These are phyloP conservation scores for Ophion costatus DNA, from an alignment of 2,888 invertebrate genomes.

Conservation along the genomic window DNA sequence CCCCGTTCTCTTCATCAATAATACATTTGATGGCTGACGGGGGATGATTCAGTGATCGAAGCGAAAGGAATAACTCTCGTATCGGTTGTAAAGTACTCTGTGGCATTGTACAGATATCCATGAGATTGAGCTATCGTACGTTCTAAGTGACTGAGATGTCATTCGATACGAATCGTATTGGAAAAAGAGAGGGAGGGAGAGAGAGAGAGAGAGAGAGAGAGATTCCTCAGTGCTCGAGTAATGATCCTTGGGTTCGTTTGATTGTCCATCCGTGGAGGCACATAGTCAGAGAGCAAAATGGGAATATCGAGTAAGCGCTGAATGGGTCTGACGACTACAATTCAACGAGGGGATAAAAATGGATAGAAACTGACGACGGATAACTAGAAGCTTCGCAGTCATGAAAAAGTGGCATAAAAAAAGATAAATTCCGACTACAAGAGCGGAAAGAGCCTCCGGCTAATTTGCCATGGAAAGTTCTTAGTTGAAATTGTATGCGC, in stretches of 20 bases:
- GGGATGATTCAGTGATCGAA: conserved; percentile 3
- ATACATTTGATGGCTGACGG: conserved; percentile 25
- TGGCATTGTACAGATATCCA: background rate
- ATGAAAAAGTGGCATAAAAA: conserved; percentile 25
- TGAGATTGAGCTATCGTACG: conserved; percentile 1
- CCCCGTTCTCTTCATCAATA: conserved; percentile 22
- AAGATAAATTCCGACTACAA: conserved; percentile 38
- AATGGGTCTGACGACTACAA: background rate
- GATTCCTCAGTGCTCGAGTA: background rate
- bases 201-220: too few species aligned
- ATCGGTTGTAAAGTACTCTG: conserved; percentile 29
- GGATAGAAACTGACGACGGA: conserved; percentile 35
- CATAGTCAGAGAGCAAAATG: conserved; percentile 44
- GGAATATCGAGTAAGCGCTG: conserved; percentile 42
- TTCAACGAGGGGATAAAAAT: background rate
- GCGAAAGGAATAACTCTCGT: conserved; percentile 21
- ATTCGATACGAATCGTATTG: conserved; percentile 17
- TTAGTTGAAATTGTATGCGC: conserved; percentile 62
- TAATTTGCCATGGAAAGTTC: conserved; percentile 64
- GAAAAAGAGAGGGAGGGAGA: background rate
- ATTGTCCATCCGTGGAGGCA: conserved; percentile 36
- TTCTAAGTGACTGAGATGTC: conserved; percentile 32
- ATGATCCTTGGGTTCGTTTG: conserved; percentile 21
- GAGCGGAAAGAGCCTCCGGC: conserved; percentile 62
- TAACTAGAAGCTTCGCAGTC: conserved; percentile 19